These are phyloP conservation scores for Paralichthys olivaceus DNA, from an alignment of 2,113 vertebrate genomes.

Conservation along the genomic window DNA sequence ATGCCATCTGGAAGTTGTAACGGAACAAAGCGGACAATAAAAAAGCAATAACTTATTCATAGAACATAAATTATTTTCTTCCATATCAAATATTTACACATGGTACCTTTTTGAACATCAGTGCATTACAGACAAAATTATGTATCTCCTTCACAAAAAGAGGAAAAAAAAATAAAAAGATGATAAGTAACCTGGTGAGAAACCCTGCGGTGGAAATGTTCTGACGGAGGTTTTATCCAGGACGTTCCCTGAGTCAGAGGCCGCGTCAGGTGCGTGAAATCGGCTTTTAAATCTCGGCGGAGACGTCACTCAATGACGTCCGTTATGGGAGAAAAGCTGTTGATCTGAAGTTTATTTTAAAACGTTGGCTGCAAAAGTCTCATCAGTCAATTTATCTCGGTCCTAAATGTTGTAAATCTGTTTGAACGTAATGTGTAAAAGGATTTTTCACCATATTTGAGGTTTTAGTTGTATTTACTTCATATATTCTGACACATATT, in stretches of 20 bases:
- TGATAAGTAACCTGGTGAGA: neutral
- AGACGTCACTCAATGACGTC: neutral
- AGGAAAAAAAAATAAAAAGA: neutral
- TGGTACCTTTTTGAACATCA: conserved; percentile 67
- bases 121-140: conserved; percentile 66
- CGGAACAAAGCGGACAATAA: conserved; percentile 45
- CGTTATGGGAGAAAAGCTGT: neutral
- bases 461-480: neutral
- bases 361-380: neutral
- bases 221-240: neutral
- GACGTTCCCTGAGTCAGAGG: conserved; percentile 50
- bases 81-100: conserved; percentile 71
- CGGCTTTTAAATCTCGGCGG: neutral
- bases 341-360: conserved; percentile 18
- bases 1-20: conserved; percentile 42
- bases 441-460: neutral
- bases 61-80: conserved; percentile 65
- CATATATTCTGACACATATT: neutral
- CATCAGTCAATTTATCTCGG: neutral
- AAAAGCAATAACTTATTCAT: conserved; percentile 70
- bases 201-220: conserved; percentile 10
- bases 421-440: no score
- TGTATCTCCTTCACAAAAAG: neutral
- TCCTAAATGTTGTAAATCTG: no score
- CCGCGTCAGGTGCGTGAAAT: conserved; percentile 31